Base-by-base conservation (phyloP, 2,888 invertebrate species). In the Cantharis rustica region DNA sequence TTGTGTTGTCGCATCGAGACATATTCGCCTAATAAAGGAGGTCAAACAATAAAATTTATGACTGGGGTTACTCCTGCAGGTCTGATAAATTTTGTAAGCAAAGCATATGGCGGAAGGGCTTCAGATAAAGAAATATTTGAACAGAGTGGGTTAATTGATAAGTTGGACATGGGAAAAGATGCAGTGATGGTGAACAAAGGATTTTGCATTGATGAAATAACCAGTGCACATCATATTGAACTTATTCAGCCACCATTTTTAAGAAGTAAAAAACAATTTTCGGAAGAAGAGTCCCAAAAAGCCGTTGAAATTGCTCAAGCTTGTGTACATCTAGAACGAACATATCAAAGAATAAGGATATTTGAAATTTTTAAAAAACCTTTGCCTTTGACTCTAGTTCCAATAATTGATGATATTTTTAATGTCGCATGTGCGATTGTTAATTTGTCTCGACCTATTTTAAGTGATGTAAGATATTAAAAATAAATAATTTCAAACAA, bases 21-120 rank as follows among this genome's bases (percentile, higher is more conserved):
- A 3, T 81, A 82, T 77, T 84, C 83, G 0, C 79, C 80, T 23
- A 82, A 82, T 62, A 83, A 83, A 80, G 73, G 79, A 10, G 61
- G 61, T 4, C 72, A 80, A 10, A 83, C 82, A n/a, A 61, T 81
- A 4, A 82, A 83, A 76, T 82, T 82, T 66, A 79, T 83, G 79
- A 80, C 79, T 10, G 83, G 81, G 27, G 81, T 83, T 10, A 79
- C 76, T 74, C 83, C 84, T 17, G 80, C 76, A 31, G 83, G 81
- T 16, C 11, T 79, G 16, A 79, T 83, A 47, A 79, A 79, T 16
- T 82, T 75, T 73, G 72, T 83, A 0, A 83, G 83, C 68, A 75
- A 79, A 70, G 75, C 80, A 7, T 83, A 80, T 80, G 81, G 80
- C 10, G 81, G 81, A 9, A 73, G 79, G 79, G 76, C 78, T 15